Evolutionary conservation across 2,113 vertebrate species (phyloP).

Genomic region (Myotis lucifugus): DNA sequence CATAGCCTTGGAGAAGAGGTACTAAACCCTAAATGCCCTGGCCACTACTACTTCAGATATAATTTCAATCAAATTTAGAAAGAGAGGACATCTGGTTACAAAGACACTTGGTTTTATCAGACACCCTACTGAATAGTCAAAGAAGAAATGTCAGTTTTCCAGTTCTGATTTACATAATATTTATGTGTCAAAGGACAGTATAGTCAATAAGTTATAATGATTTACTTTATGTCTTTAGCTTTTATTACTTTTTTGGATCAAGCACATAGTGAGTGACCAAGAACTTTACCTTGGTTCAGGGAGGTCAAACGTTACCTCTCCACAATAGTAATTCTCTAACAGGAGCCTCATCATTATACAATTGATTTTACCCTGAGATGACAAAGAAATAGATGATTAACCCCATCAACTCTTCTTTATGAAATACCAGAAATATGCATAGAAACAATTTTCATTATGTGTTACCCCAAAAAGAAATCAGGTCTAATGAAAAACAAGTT

Average conservation of each 20-base stretch:
- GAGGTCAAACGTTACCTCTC: not conserved
- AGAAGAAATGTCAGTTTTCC: not conserved
- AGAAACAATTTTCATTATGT: not conserved
- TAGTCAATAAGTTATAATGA: no score
- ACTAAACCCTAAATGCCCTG: not conserved
- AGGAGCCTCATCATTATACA: not conserved
- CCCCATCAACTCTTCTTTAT: not conserved
- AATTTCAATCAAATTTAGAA: conserved; percentile 17
- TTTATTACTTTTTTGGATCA: conserved; percentile 19
- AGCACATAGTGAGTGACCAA: not conserved
- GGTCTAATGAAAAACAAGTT: not conserved
- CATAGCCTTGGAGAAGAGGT: not conserved
- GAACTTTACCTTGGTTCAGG: not conserved
- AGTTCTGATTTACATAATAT: not conserved
- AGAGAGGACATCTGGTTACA: not conserved
- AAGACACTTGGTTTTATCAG: not conserved
- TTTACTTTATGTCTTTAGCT: not conserved
- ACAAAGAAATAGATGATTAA: conserved; percentile 26
- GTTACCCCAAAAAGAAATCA: not conserved
- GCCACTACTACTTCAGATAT: not conserved
- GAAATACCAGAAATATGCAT: not conserved
- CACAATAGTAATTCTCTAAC: not conserved
- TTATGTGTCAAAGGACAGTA: not conserved
- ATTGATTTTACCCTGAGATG: not conserved
- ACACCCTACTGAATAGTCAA: not conserved